Evolutionary conservation across 2,888 invertebrate species (phyloP), one percentile per base, ranked within the genome.

Genomic region (Plebejus anna): DNA sequence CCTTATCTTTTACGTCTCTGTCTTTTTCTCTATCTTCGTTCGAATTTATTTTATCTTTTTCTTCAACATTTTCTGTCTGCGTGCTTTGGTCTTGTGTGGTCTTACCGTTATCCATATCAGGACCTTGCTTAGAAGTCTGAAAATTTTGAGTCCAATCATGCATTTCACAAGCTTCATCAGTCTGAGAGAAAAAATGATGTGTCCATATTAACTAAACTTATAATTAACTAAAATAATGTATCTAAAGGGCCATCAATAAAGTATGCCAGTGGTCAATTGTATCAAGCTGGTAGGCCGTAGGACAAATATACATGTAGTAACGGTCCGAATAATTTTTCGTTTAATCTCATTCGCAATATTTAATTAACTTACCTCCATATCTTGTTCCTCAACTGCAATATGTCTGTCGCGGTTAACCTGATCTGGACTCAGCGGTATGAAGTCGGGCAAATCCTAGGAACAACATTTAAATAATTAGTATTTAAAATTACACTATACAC

Each of bases 101-200:
- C 0, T 82, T 80, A 0, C 79, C 79, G 11, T 82, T 80, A 0
- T 87, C 86, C 32, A 90, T 11, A 0, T 89, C 90, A 0, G 90
- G 90, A 0, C 89, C 90, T 22, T 82, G 81, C 78, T 86, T 87
- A 1, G 87, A 88, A 0, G 90, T 86, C 90, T 91, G 82, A 1
- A 78, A 83, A 75, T 32, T 28, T 66, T 36, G 13, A 66, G 32
- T 4, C 32, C 32, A 36, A 1, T 66, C 36, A 32, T 32, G 11
- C 13, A 36, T 66, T 36, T 66, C 32, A 66, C 32, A 66, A 36
- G 5, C 66, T 32, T 32, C 32, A 5, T 66, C 66, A 16, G 16
- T 32, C 32, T 66, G 13, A 36, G 32, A 66, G 13, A 22, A 22
- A 22, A 22, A 22, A 22, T 22, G 22, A 22, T 22, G 22, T 22